Percentiles rank a stretch among this genome's conserved stretches.
phyloP scores from a whole-genome alignment of 1,140 invertebrate species.

The Tetranychus urticae region DNA sequence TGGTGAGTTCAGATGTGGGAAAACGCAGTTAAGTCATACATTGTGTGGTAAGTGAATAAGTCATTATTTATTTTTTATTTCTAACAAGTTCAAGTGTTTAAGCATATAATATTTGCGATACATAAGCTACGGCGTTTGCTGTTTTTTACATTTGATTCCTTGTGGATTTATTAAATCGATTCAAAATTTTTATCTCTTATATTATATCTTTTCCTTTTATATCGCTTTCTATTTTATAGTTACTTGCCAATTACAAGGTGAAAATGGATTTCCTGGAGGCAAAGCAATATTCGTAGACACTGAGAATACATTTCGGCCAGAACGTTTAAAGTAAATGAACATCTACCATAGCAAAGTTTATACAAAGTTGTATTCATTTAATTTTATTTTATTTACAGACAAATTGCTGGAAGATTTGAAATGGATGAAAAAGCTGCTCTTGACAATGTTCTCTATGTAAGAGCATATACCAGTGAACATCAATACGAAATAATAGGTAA shows the following conservation, averaged over 20 bases:
- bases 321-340: slow-evolving; percentile 31
- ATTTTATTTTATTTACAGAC: slow-evolving; percentile 7
- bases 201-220: no score
- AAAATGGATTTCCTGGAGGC: slow-evolving; percentile 36
- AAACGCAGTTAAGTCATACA: slow-evolving; percentile 15
- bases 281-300: slow-evolving; percentile 96
- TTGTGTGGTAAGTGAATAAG: slow-evolving; percentile 10
- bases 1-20: slow-evolving; percentile 34
- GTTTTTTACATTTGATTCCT: no score
- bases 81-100: no score
- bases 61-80: no score
- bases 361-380: neutral
- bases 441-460: slow-evolving; percentile 52
- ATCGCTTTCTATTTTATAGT: slow-evolving; percentile 17
- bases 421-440: slow-evolving; percentile 45
- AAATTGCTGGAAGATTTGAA: slow-evolving; percentile 49
- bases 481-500: slow-evolving; percentile 42
- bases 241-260: neutral
- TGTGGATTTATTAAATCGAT: no score
- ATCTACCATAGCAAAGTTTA: slow-evolving; percentile 1
- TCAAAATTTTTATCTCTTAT: no score
- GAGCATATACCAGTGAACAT: slow-evolving; percentile 56
- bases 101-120: no score
- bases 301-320: slow-evolving; percentile 83
- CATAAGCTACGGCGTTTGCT: no score